Percentiles rank a stretch among this genome's conserved stretches.
These are phyloP conservation scores for Parasteatoda tepidariorum DNA, from an alignment of 1,140 invertebrate species.

Conservation along the genomic window DNA sequence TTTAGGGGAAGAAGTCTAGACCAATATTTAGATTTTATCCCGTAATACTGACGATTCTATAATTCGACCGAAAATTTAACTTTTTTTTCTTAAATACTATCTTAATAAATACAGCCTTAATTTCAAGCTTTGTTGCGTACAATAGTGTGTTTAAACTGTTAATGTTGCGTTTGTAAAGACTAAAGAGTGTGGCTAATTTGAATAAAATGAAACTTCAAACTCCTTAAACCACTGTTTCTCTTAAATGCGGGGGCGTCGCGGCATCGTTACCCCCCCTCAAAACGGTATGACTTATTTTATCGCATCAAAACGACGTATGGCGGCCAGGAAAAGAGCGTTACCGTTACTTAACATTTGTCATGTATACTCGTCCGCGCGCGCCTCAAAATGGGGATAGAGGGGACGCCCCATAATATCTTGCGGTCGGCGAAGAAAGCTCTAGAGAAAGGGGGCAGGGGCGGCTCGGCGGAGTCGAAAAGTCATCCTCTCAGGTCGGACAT, in stretches of 20 bases:
- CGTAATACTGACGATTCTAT: no score
- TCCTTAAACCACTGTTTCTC: constrained; percentile 41
- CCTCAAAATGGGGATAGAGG: background rate
- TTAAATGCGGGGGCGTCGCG: constrained; percentile 6
- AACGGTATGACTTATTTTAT: constrained; percentile 57
- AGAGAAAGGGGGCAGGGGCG: background rate
- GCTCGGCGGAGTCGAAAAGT: background rate
- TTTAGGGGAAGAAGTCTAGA: no score
- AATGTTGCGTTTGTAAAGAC: no score
- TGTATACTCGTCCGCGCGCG: constrained; percentile 41
- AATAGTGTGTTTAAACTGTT: no score
- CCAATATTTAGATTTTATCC: no score
- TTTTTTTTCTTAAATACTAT: no score
- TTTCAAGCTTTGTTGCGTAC: no score
- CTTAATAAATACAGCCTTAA: no score
- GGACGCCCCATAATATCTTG: constrained; percentile 45
- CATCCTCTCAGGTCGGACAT: constrained; percentile 56
- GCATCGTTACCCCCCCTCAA: background rate
- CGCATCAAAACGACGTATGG: constrained; percentile 55
- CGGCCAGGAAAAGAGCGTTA: constrained; percentile 42
- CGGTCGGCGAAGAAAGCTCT: constrained; percentile 26
- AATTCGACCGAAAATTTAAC: no score
- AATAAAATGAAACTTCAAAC: no score
- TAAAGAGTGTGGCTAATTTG: no score
- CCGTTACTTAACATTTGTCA: constrained; percentile 61